phyloP scores from a whole-genome alignment of 2,888 invertebrate genomes.

The Acronicta aceris region DNA sequence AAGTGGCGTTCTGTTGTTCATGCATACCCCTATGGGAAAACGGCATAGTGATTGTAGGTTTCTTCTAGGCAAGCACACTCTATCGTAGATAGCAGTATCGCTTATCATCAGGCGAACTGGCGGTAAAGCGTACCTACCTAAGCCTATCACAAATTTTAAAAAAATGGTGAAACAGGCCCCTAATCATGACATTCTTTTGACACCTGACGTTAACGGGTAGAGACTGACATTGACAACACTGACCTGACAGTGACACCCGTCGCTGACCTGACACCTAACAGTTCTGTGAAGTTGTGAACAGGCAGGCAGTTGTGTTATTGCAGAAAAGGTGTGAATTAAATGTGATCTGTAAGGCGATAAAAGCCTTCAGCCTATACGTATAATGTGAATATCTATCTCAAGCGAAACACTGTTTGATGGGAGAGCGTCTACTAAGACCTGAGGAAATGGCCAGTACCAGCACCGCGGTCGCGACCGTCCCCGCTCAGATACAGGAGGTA shows the following conservation, averaged over 20 bases:
- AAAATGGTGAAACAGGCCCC: too few relatives aligned
- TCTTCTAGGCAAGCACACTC: too few relatives aligned
- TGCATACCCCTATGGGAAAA: too few relatives aligned
- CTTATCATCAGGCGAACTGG: too few relatives aligned
- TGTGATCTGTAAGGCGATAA: slow-evolving; percentile 25
- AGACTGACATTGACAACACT: background rate
- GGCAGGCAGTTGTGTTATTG: slow-evolving; percentile 9
- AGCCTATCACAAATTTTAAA: too few relatives aligned
- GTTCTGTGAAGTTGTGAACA: slow-evolving; percentile 34
- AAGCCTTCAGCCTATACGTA: slow-evolving; percentile 47
- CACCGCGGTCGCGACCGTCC: slow-evolving; percentile 80
- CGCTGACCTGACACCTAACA: slow-evolving; percentile 1
- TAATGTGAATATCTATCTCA: slow-evolving; percentile 65
- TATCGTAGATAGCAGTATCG: too few relatives aligned
- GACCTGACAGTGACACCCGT: background rate
- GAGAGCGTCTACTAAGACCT: slow-evolving; percentile 68
- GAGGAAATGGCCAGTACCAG: slow-evolving; percentile 86
- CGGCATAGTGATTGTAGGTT: too few relatives aligned
- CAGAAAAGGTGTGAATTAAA: slow-evolving; percentile 39
- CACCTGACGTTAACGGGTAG: too few relatives aligned
- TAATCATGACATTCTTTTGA: too few relatives aligned
- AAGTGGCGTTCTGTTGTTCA: too few relatives aligned
- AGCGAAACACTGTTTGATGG: slow-evolving; percentile 72
- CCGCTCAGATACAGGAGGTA: slow-evolving; percentile 82
- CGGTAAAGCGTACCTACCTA: too few relatives aligned